phyloP scores from a whole-genome alignment of 1,140 invertebrate species.

The Copidosoma floridanum region DNA sequence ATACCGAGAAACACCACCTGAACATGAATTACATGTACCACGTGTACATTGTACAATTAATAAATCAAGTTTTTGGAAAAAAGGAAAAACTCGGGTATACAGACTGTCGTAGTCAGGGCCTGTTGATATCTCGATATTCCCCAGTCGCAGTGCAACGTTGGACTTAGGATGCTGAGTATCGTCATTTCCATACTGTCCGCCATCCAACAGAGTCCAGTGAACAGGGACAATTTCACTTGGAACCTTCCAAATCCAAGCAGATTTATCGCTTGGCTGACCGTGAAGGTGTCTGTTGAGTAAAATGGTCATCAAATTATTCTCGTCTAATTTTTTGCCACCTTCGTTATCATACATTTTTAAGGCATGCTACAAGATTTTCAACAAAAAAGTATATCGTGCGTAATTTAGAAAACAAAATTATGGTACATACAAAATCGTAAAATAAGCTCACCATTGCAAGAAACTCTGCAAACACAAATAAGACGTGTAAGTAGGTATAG shows the following conservation, averaged over 20 bases:
- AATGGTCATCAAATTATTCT: too few relatives aligned
- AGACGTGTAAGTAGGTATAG: too few relatives aligned
- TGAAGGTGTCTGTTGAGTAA: constrained; percentile 78
- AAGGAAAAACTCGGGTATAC: constrained; percentile 17
- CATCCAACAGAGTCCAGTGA: constrained; percentile 91
- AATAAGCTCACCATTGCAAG: too few relatives aligned
- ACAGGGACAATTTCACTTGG: constrained; percentile 85
- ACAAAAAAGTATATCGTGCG: too few relatives aligned
- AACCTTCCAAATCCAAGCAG: constrained; percentile 93
- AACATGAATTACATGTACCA: constrained; percentile 35
- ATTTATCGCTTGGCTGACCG: constrained; percentile 94
- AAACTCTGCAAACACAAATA: too few relatives aligned
- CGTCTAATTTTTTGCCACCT: too few relatives aligned
- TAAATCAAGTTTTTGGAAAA: too few relatives aligned
- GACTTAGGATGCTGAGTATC: constrained; percentile 89
- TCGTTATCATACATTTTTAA: too few relatives aligned
- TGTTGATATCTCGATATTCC: constrained; percentile 79
- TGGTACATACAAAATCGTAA: too few relatives aligned
- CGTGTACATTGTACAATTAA: constrained; percentile 12
- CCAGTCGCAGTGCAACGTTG: constrained; percentile 92
- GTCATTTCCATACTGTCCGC: constrained; percentile 99
- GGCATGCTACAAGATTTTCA: too few relatives aligned
- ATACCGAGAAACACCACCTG: constrained; percentile 92
- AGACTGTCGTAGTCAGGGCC: constrained; percentile 73
- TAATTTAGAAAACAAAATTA: too few relatives aligned